These are phyloP conservation scores for Terrapene triunguis DNA, from an alignment of 2,113 vertebrate genomes.

Conservation along the genomic window DNA sequence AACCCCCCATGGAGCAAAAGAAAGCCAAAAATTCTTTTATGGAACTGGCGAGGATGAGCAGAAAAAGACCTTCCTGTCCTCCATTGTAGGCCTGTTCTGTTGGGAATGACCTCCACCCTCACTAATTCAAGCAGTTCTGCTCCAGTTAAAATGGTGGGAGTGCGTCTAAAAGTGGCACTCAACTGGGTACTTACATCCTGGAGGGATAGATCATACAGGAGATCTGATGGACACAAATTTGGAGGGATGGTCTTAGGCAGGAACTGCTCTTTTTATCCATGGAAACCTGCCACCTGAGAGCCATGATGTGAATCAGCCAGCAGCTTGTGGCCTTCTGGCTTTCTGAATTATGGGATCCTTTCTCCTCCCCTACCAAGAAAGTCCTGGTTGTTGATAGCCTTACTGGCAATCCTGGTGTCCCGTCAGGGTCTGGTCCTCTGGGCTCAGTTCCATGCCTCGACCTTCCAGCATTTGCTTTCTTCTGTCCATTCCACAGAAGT, in stretches of 20 bases:
- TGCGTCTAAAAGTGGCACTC: background rate
- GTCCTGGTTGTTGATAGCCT: background rate
- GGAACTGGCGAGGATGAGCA: background rate
- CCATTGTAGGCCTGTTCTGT: background rate
- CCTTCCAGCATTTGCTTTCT: too few relatives aligned
- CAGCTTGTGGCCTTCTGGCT: background rate
- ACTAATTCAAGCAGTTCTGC: background rate
- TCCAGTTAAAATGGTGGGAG: background rate
- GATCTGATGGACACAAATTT: background rate
- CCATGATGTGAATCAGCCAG: background rate
- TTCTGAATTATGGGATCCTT: background rate
- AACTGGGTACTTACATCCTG: background rate
- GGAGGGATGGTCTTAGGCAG: background rate
- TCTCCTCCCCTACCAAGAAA: background rate
- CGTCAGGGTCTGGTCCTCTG: background rate
- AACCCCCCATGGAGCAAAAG: background rate
- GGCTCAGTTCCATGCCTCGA: background rate
- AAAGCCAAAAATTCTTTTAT: background rate
- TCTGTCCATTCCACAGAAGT: too few relatives aligned
- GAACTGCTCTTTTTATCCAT: background rate
- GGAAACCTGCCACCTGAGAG: background rate
- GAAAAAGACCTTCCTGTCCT: background rate
- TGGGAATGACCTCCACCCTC: background rate
- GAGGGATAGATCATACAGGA: background rate
- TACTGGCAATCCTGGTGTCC: background rate